Conservation (phyloP, 2,113 vertebrate species). For the Erpornis zantholeuca region DNA sequence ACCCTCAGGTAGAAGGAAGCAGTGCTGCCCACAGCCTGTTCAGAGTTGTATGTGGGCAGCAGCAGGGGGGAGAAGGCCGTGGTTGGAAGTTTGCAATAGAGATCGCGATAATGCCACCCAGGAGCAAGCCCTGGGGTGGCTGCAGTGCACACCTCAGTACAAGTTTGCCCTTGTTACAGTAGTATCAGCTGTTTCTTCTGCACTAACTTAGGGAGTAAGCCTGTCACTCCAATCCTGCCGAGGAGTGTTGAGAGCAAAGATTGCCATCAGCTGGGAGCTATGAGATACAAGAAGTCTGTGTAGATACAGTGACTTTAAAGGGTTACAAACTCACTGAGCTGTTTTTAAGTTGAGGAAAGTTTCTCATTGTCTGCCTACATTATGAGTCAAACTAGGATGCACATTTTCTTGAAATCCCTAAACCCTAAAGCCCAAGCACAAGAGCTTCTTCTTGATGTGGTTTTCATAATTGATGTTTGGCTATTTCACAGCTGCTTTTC, state of each 20-base stretch:
- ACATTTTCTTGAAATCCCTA: slow-evolving; percentile 31
- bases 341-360: neutral
- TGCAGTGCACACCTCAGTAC: neutral
- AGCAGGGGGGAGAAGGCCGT: neutral
- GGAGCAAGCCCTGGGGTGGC: neutral
- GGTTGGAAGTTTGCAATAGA: neutral
- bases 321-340: neutral
- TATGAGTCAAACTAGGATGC: slow-evolving; percentile 27
- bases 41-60: neutral
- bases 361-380: slow-evolving; percentile 33
- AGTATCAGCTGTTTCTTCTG: neutral
- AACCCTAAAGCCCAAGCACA: neutral
- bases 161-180: neutral
- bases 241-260: neutral
- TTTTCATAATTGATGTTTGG: slow-evolving; percentile 49
- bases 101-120: neutral
- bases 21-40: neutral
- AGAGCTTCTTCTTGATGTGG: slow-evolving; percentile 31
- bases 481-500: slow-evolving; percentile 26
- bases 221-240: neutral
- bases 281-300: neutral
- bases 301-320: neutral
- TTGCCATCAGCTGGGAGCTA: neutral
- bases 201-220: neutral
- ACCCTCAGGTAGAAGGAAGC: neutral